Conservation (phyloP, 2,888 invertebrate species). For the Magallana nippona region DNA sequence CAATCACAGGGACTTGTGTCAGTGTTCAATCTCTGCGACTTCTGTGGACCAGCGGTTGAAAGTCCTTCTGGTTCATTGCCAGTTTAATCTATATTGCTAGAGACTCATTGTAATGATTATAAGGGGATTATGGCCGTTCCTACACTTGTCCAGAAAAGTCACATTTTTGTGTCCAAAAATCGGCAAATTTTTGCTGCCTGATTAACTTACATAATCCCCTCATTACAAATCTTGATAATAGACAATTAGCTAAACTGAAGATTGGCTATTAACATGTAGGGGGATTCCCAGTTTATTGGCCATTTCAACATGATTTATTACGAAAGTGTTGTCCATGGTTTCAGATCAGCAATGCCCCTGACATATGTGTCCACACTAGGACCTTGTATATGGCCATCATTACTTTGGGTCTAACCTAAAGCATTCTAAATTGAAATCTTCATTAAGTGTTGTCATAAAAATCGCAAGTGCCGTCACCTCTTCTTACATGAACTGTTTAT, state of each 20-base stretch:
- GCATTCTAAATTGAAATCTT: not conserved
- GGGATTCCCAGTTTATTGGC: not conserved
- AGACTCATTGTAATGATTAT: slow-evolving; percentile 6
- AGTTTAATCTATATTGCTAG: slow-evolving; percentile 35
- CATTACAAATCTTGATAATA: not conserved
- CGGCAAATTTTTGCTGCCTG: slow-evolving; percentile 16
- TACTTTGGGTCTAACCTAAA: not conserved
- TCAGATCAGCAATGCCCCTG: not conserved
- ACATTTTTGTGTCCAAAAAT: not conserved
- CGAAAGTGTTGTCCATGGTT: not conserved
- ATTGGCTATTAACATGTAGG: not conserved
- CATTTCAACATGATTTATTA: not conserved
- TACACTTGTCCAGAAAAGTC: not conserved
- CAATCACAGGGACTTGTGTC: not conserved
- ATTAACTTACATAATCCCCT: slow-evolving; percentile 30
- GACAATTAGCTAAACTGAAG: not conserved
- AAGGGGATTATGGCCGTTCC: slow-evolving; percentile 3
- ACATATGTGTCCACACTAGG: slow-evolving; percentile 2
- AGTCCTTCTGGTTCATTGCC: slow-evolving; percentile 40
- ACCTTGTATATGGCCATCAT: not conserved
- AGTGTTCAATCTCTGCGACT: not conserved
- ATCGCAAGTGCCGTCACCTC: not conserved
- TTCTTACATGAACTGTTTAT: not conserved
- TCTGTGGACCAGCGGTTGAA: not conserved
- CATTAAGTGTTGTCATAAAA: not conserved